phyloP scores from a whole-genome alignment of 2,113 vertebrate genomes.

The Lepisosteus osseus region DNA sequence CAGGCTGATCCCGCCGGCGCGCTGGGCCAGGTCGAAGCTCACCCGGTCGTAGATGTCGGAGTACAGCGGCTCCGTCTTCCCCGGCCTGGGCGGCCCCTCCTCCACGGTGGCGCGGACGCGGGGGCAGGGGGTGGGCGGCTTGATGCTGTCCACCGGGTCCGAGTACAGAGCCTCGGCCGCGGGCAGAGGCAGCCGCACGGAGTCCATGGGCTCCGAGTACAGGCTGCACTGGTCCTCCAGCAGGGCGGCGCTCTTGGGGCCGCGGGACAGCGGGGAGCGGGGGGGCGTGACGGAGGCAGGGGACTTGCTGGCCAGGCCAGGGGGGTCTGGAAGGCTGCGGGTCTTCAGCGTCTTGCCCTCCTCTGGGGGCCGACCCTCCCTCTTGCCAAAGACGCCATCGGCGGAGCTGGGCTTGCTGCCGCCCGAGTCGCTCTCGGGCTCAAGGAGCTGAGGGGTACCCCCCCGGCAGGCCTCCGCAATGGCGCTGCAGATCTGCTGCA shows the following conservation, averaged over 20 bases:
- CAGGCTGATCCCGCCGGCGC: conserved; percentile 41
- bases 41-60: conserved; percentile 69
- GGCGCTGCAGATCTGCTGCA: conserved; percentile 57
- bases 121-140: conserved; percentile 33
- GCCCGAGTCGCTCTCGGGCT: conserved; percentile 24
- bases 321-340: conserved; percentile 72
- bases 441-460: conserved; percentile 48
- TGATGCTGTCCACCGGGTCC: conserved; percentile 82
- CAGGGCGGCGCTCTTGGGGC: not conserved
- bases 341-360: conserved; percentile 57
- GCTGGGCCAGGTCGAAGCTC: conserved; percentile 51
- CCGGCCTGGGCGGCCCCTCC: conserved; percentile 21
- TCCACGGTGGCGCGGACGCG: conserved; percentile 50
- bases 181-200: conserved; percentile 59
- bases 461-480: conserved; percentile 55
- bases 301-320: conserved; percentile 26
- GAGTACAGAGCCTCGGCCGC: conserved; percentile 76
- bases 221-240: conserved; percentile 54
- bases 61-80: conserved; percentile 46
- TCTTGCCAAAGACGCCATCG: conserved; percentile 61
- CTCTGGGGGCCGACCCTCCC: conserved; percentile 29
- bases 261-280: conserved; percentile 52
- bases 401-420: conserved; percentile 65
- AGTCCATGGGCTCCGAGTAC: conserved; percentile 88
- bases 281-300: conserved; percentile 43